Conservation (phyloP, 2,113 vertebrate species). For the Lagopus muta region DNA sequence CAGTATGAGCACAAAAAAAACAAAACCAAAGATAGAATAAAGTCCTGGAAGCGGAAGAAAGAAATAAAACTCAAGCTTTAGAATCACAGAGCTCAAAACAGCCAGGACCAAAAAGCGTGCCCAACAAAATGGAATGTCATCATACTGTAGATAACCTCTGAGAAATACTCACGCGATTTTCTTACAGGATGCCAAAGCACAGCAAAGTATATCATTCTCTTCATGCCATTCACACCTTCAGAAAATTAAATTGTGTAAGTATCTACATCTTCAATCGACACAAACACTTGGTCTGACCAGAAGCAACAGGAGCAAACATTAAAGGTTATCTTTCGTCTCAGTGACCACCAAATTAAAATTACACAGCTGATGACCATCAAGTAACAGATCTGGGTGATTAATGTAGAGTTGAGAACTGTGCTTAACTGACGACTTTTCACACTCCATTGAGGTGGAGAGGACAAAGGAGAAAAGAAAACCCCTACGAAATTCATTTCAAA, state of each 20-base stretch:
- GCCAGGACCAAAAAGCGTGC: neutral
- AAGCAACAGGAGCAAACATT: neutral
- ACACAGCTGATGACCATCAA: neutral
- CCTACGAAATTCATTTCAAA: neutral
- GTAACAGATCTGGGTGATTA: neutral
- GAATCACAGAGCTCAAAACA: neutral
- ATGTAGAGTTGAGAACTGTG: neutral
- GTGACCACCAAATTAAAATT: neutral
- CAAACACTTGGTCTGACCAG: neutral
- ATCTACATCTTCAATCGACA: neutral
- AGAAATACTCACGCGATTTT: conserved; percentile 78
- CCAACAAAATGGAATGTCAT: neutral
- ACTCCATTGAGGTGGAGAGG: neutral
- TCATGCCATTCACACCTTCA: conserved; percentile 85
- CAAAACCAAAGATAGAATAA: neutral
- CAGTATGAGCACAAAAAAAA: neutral
- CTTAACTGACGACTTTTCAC: neutral
- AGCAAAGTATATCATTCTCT: conserved; percentile 79
- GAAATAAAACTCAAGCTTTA: neutral
- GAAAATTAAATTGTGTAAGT: neutral
- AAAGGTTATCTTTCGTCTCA: neutral
- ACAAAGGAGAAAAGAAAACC: neutral
- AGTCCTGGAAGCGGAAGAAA: neutral
- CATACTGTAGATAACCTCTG: neutral
- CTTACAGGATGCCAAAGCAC: conserved; percentile 83